A percentile compares a stretch with the other conserved stretches of the same genome.
Conservation (phyloP, 2,888 invertebrate genomes). For the Eilema depressum region DNA sequence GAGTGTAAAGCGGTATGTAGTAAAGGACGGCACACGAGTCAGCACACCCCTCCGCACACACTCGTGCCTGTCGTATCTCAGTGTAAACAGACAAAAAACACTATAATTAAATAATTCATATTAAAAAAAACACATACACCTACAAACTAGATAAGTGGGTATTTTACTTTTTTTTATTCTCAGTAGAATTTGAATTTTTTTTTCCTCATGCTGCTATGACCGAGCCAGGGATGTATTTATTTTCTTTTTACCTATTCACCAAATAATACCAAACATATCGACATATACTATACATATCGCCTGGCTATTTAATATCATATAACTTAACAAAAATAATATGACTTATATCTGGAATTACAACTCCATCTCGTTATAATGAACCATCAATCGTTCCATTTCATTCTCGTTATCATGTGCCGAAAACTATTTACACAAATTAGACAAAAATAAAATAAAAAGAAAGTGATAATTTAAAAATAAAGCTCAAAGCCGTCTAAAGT, state of each 20-base stretch:
- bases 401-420: slow-evolving; percentile 45
- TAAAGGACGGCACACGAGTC: slow-evolving; percentile 29
- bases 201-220: slow-evolving; percentile 30
- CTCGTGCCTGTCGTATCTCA: slow-evolving; percentile 67
- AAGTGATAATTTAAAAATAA: slow-evolving; percentile 60
- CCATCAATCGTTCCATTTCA: slow-evolving; percentile 48
- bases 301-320: slow-evolving; percentile 53
- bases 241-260: slow-evolving; percentile 26
- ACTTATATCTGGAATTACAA: slow-evolving; percentile 57
- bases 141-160: slow-evolving; percentile 80
- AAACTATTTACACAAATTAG: slow-evolving; percentile 63
- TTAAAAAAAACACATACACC: slow-evolving; percentile 79
- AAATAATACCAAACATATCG: slow-evolving; percentile 41
- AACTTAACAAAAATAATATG: slow-evolving; percentile 60
- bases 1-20: slow-evolving; percentile 19
- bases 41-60: slow-evolving; percentile 54
- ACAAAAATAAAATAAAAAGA: slow-evolving; percentile 43
- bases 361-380: slow-evolving; percentile 44
- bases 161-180: slow-evolving; percentile 48
- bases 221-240: slow-evolving; percentile 45
- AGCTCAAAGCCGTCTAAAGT: slow-evolving; percentile 66
- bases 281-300: slow-evolving; percentile 31
- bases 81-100: slow-evolving; percentile 74
- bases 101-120: slow-evolving; percentile 76
- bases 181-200: slow-evolving; percentile 41